These are phyloP conservation scores for Chalcosyrphus nemorum DNA, from an alignment of 2,888 invertebrate genomes.

Conservation along the genomic window DNA sequence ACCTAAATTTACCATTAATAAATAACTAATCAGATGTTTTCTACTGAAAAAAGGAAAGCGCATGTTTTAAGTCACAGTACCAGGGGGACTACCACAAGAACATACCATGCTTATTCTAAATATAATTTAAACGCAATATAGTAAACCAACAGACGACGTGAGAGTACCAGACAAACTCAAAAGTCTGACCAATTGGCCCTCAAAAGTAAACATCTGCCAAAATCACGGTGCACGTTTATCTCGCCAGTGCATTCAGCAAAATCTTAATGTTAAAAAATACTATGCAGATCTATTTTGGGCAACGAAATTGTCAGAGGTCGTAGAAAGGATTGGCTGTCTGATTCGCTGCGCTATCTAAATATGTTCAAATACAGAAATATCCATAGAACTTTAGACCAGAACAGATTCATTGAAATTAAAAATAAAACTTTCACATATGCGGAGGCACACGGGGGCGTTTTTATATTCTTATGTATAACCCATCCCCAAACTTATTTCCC, in stretches of 20 bases:
- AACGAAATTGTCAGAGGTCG: constrained; percentile 48
- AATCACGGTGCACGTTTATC: constrained; percentile 31
- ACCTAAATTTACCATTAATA: no score
- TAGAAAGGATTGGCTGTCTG: constrained; percentile 38
- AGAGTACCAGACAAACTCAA: constrained; percentile 17
- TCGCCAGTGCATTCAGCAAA: constrained; percentile 5
- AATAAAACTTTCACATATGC: constrained; percentile 31
- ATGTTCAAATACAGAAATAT: constrained; percentile 14
- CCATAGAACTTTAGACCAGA: not conserved
- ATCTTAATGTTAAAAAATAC: not conserved
- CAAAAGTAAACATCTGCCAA: constrained; percentile 46
- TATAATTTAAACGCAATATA: constrained; percentile 11
- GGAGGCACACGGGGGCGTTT: constrained; percentile 28
- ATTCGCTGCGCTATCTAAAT: constrained; percentile 17
- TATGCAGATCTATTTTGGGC: constrained; percentile 36
- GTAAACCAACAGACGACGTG: constrained; percentile 18
- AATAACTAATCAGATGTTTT: not conserved
- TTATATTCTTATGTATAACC: not conserved
- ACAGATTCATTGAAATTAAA: constrained; percentile 15
- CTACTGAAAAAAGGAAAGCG: no score
- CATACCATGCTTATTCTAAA: not conserved
- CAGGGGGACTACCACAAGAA: not conserved
- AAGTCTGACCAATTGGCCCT: constrained; percentile 35
- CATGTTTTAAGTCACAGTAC: not conserved
- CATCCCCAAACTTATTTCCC: not conserved